These are phyloP conservation scores for Cosmia pyralina DNA, from an alignment of 2,888 invertebrate genomes.

Conservation along the genomic window DNA sequence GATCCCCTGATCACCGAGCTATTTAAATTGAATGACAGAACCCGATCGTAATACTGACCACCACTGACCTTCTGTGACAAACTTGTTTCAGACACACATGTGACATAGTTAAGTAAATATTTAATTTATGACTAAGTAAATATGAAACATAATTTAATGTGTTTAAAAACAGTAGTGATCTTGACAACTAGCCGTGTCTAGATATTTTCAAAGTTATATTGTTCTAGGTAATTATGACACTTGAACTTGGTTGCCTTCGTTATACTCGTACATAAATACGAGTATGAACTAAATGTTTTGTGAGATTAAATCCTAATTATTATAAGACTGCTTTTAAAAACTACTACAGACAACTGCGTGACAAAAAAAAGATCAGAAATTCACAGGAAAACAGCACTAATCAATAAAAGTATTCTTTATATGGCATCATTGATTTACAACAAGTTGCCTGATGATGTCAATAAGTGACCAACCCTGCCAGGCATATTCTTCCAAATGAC, in stretches of 20 bases:
- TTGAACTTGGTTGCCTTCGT: background rate
- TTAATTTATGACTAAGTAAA: constrained; percentile 22
- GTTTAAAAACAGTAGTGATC: constrained; percentile 18
- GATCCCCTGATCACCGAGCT: background rate
- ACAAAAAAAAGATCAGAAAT: no score
- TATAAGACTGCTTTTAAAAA: no score
- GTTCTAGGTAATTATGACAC: background rate
- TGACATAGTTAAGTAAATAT: constrained; percentile 27
- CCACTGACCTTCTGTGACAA: constrained; percentile 36
- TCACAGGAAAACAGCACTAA: no score
- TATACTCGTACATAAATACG: no score
- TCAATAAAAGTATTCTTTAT: no score
- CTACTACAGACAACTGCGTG: no score
- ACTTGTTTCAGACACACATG: constrained; percentile 21
- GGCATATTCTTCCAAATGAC: no score
- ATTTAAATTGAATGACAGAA: constrained; percentile 18
- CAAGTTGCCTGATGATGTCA: no score
- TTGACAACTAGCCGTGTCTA: constrained; percentile 10
- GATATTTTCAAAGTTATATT: background rate
- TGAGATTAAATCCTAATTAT: no score
- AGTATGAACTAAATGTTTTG: no score
- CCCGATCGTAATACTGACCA: background rate
- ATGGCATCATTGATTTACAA: no score
- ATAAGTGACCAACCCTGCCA: no score
- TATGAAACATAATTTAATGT: background rate